phyloP scores from a whole-genome alignment of 2,797 vertebrate species.

The Corythornis leucogaster region DNA sequence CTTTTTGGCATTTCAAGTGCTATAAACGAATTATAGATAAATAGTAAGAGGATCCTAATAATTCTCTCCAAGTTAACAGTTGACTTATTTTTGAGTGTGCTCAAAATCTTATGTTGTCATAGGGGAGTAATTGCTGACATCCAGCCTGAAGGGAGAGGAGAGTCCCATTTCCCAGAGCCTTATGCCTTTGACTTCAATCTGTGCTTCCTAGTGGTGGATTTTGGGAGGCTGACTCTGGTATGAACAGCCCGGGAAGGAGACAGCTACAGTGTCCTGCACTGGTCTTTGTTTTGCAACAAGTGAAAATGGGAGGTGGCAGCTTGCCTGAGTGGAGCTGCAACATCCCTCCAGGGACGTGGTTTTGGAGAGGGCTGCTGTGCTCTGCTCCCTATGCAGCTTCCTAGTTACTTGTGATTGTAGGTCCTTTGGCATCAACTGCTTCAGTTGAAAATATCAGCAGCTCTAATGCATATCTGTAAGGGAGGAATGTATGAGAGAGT shows the following conservation, averaged over 20 bases:
- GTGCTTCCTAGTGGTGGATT: not conserved
- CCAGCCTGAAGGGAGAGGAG: not conserved
- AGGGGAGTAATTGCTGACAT: not conserved
- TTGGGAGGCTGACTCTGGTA: not conserved
- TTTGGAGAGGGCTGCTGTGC: not conserved
- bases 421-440: not conserved
- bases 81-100: not conserved
- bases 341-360: not conserved
- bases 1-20: not conserved
- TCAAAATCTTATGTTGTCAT: not conserved
- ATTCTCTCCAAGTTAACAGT: not conserved
- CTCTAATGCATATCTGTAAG: not conserved
- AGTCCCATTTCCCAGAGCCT: not conserved
- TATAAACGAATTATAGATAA: not conserved
- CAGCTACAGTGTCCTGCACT: not conserved
- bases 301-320: not conserved
- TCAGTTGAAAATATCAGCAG: not conserved
- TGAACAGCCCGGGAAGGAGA: rapidly evolving
- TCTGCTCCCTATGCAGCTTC: not conserved
- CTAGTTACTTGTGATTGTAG: not conserved
- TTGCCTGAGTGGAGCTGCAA: rapidly evolving
- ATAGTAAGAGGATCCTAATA: not conserved
- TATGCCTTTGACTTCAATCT: not conserved
- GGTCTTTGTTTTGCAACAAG: not conserved
- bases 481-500: not conserved